These are phyloP conservation scores for Therioaphis trifolii DNA, from an alignment of 2,888 invertebrate species.

Conservation along the genomic window DNA sequence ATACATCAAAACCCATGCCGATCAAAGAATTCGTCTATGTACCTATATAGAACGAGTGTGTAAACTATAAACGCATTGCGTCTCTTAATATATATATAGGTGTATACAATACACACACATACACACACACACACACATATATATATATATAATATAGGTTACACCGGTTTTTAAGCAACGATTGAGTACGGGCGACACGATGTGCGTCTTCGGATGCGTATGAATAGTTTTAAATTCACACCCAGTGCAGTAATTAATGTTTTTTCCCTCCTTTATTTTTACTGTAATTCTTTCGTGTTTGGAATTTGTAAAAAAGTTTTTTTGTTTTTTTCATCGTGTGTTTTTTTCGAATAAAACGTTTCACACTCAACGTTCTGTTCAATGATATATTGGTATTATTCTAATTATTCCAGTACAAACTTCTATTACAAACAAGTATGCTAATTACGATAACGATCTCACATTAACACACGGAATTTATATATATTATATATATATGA, in stretches of 20 bases:
- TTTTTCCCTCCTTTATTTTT: too few relatives aligned
- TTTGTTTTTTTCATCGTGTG: not conserved
- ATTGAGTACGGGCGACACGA: not conserved
- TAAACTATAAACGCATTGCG: not conserved
- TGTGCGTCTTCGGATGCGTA: not conserved
- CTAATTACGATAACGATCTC: slow-evolving; percentile 55
- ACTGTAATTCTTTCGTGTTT: not conserved
- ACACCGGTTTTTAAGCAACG: not conserved
- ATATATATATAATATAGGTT: not conserved
- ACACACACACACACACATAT: too few relatives aligned
- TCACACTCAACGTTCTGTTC: not conserved
- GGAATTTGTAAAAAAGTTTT: slow-evolving; percentile 10
- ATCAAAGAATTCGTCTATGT: too few relatives aligned
- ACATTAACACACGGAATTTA: not conserved
- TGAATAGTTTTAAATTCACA: not conserved
- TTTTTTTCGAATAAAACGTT: not conserved
- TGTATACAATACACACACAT: too few relatives aligned
- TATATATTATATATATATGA: not conserved
- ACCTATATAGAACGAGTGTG: not conserved
- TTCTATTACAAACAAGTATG: slow-evolving; percentile 53
- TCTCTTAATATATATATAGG: too few relatives aligned
- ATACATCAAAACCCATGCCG: not conserved
- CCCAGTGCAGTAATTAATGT: not conserved
- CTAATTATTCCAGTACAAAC: slow-evolving; percentile 49
- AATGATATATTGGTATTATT: slow-evolving; percentile 25